Evolutionary conservation across 2,797 vertebrate species (phyloP).

Genomic region (Kryptolebias ocellatus): DNA sequence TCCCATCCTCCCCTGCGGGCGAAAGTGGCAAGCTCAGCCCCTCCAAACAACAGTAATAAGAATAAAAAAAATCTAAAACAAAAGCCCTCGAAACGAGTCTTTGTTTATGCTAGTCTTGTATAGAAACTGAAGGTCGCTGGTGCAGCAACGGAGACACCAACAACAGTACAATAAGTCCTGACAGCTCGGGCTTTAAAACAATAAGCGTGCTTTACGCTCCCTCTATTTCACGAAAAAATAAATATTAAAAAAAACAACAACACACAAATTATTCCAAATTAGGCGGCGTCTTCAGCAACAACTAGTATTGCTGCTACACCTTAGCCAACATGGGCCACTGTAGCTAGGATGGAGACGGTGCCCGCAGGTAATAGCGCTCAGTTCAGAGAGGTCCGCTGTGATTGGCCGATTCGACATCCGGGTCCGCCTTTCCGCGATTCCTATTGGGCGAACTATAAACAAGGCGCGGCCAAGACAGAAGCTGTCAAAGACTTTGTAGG

Average conservation of each 20-base stretch:
- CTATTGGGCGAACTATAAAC: slow-evolving; percentile 60
- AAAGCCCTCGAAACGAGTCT: slow-evolving; percentile 24
- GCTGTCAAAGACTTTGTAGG: slow-evolving; percentile 60
- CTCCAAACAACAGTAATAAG: slow-evolving; percentile 8
- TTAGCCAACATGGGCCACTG: slow-evolving; percentile 41
- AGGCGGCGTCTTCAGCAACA: neutral
- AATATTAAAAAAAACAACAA: neutral
- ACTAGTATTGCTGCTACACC: slow-evolving; percentile 30
- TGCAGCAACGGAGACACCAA: slow-evolving; percentile 75
- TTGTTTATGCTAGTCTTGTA: slow-evolving; percentile 60
- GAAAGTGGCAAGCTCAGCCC: neutral
- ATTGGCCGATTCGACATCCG: slow-evolving; percentile 62
- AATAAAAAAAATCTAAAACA: neutral
- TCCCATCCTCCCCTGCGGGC: slow-evolving; percentile 67
- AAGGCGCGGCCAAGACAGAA: slow-evolving; percentile 17
- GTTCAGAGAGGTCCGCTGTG: slow-evolving; percentile 27
- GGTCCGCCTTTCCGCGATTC: slow-evolving; percentile 11
- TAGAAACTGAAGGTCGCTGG: slow-evolving; percentile 72
- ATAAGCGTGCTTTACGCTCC: slow-evolving; percentile 8
- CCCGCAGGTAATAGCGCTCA: slow-evolving; percentile 44
- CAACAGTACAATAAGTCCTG: slow-evolving; percentile 75
- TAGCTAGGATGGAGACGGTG: slow-evolving; percentile 38
- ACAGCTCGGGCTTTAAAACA: slow-evolving; percentile 61
- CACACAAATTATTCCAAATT: neutral
- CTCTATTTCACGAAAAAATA: neutral